A percentile compares a stretch with the other conserved stretches of the same genome.
Conservation (phyloP, 2,797 vertebrate species). For the Taeniopygia guttata region DNA sequence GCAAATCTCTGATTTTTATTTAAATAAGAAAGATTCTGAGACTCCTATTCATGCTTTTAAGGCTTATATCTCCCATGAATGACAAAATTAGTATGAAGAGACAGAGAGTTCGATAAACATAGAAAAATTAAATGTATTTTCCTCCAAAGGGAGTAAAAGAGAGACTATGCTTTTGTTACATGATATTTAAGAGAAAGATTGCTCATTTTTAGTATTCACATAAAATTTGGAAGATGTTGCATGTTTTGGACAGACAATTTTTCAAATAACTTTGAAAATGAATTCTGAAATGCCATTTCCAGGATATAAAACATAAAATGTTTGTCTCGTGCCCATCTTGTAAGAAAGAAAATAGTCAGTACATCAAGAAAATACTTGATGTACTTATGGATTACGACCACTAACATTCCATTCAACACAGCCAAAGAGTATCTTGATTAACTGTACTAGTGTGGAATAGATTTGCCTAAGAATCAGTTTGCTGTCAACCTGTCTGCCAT, state of each 20-base stretch:
- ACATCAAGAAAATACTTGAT: constrained; percentile 10
- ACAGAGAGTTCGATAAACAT: not conserved
- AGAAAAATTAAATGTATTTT: constrained; percentile 29
- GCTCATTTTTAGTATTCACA: constrained; percentile 45
- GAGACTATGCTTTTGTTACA: not conserved
- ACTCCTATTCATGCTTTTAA: constrained; percentile 2
- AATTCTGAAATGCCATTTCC: not conserved
- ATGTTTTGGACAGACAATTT: constrained; percentile 31
- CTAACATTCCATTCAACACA: constrained; percentile 22
- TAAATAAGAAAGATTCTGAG: not conserved
- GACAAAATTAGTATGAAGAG: constrained; percentile 58
- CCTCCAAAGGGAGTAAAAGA: constrained; percentile 19
- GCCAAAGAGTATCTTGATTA: constrained; percentile 48
- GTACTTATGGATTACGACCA: constrained; percentile 46
- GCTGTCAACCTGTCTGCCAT: constrained; percentile 41
- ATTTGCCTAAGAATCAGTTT: constrained; percentile 65
- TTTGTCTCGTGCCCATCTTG: not conserved
- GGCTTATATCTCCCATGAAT: constrained; percentile 22
- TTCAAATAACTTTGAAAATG: constrained; percentile 32
- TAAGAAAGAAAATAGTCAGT: not conserved
- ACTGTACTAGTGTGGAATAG: constrained; percentile 34
- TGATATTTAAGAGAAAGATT: constrained; percentile 24
- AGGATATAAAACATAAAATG: not conserved
- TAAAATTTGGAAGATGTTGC: constrained; percentile 41
- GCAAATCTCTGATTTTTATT: not conserved